A percentile compares a stretch with the other conserved stretches of the same genome.
These are phyloP conservation scores for Hydra vulgaris DNA, from an alignment of 30 jellyfish, hydroid and myxozoan genomes.

Conservation along the genomic window DNA sequence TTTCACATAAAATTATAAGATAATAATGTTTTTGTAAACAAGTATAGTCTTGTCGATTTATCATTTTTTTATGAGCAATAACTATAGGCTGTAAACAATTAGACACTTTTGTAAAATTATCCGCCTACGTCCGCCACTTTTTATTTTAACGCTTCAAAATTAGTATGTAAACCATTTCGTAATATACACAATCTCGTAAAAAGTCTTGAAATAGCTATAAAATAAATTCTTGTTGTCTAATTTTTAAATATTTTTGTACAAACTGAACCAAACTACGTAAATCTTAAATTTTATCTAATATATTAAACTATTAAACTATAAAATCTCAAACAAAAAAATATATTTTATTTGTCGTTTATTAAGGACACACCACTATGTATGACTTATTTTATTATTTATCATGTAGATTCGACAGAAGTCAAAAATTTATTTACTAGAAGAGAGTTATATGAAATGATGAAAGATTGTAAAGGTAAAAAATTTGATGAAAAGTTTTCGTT, in stretches of 20 bases:
- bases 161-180: background rate
- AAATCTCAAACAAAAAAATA: background rate
- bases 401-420: background rate
- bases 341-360: background rate
- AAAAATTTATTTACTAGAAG: too few relatives aligned
- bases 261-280: background rate
- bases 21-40: background rate
- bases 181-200: background rate
- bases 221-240: background rate
- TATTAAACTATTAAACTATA: background rate
- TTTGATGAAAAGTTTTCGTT: background rate
- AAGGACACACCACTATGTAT: background rate
- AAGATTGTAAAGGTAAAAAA: background rate
- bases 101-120: background rate
- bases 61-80: background rate
- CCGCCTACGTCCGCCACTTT: background rate
- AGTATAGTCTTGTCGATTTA: background rate
- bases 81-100: background rate
- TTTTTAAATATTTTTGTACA: background rate
- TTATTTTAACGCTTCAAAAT: background rate
- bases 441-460: background rate
- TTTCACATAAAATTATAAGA: background rate
- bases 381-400: background rate
- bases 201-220: conserved; percentile 10
- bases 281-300: background rate